Evolutionary conservation across 2,888 invertebrate species (phyloP).

Genomic region (Lithophane semibrunnea): DNA sequence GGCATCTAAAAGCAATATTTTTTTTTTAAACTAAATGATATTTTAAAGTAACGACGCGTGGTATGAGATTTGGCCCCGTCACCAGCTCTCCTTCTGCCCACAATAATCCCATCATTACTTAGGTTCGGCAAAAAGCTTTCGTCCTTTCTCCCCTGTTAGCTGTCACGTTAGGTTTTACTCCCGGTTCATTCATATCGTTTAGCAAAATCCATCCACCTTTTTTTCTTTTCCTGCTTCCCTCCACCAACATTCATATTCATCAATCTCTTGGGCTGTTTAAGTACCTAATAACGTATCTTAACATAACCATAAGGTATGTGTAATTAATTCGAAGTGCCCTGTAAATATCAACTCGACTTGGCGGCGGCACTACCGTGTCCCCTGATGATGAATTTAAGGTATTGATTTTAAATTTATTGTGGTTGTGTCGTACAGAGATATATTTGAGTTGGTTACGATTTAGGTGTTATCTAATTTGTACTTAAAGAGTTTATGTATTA

Average conservation of each 20-base stretch:
- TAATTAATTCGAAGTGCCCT: not conserved
- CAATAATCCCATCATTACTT: not conserved
- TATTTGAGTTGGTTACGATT: constrained; percentile 32
- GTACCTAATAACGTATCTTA: not conserved
- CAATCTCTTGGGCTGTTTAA: not conserved
- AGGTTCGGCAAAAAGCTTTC: not conserved
- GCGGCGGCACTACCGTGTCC: too few relatives aligned
- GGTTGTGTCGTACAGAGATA: constrained; percentile 9
- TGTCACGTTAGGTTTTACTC: not conserved
- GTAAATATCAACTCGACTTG: not conserved
- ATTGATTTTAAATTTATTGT: constrained; percentile 5
- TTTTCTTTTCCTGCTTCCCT: not conserved
- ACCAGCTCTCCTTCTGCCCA: too few relatives aligned
- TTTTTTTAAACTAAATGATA: not conserved
- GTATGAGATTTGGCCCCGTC: not conserved
- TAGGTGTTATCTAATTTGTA: constrained; percentile 52
- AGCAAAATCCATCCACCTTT: not conserved
- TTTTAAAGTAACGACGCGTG: not conserved
- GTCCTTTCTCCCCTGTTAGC: not conserved
- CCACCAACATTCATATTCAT: too few relatives aligned
- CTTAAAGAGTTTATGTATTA: constrained; percentile 17
- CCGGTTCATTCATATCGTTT: not conserved
- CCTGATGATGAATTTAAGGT: constrained; percentile 7
- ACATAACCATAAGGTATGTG: not conserved
- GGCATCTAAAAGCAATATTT: not conserved